Evolutionary conservation across 2,113 vertebrate species (phyloP), one percentile per base, ranked within the genome.

Genomic region (Anhinga anhinga): DNA sequence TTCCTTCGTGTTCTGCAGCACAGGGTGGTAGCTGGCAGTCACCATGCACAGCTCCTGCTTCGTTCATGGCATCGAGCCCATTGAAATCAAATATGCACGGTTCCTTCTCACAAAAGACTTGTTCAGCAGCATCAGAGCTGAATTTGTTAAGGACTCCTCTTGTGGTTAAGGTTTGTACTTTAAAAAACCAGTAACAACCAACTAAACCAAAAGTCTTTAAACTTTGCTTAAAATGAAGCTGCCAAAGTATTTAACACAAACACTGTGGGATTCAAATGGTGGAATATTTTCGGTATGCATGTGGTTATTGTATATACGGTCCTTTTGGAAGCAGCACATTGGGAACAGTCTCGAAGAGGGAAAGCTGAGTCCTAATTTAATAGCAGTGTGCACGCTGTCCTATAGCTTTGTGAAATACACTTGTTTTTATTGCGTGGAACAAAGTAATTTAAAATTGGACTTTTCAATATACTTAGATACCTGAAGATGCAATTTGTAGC

Each of bases 111-210:
- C 95, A 86, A 23, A 98, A 97, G 49, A 98, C 90, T 22, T 56
- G 88, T 78, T 78, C 88, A 50, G 98, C 98, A 72, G 97, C 98
- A n/a, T 96, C 99, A n/a, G 99, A 99, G 86, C 96, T 99, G 73
- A 97, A 95, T 93, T 97, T 99, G 65, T 97, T 99, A 61, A 98
- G 99, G 94, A 99, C 99, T 19, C 99, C 99, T 40, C 98, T 97
- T 82, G 98, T 99, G 34, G 99, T 99, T 71, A 99, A 99, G 99
- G 99, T 99, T 91, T 98, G 97, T 95, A 32, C 62, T 73, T 56
- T 8, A 17, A 44, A n/a, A 50, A 72, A 29, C 1, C 19, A 18
- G 7, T 27, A 70, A 25, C 23, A 61, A 17, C 27, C 10, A 38
- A 11, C 14, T 11, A 38, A 38, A 42, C 3, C 4, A 56, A 61